phyloP scores from a whole-genome alignment of 1,140 invertebrate genomes.

The Periplaneta americana region DNA sequence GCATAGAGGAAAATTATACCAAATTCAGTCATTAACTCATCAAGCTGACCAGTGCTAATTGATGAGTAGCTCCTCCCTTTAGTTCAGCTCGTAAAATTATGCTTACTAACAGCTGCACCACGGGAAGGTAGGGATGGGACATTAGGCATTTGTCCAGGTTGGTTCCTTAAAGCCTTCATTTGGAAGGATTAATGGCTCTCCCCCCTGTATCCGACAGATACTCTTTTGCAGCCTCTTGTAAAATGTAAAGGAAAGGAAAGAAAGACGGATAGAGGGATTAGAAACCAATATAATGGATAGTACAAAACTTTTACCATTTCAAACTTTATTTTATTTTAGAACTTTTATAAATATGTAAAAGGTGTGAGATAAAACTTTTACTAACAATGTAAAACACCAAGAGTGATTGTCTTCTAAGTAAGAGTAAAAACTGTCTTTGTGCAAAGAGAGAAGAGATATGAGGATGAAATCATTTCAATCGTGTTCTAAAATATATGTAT shows the following conservation, averaged over 20 bases:
- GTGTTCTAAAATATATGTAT: background rate
- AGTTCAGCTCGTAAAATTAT: too few species aligned
- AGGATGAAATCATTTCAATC: conserved; percentile 22
- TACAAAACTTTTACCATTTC: conserved; percentile 1
- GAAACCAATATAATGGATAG: background rate
- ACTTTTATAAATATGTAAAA: conserved; percentile 25
- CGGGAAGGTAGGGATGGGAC: too few species aligned
- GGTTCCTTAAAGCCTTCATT: too few species aligned
- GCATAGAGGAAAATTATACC: too few species aligned
- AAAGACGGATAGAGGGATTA: background rate
- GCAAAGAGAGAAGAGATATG: conserved; percentile 22
- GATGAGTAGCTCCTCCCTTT: too few species aligned
- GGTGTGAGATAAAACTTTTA: conserved; percentile 17
- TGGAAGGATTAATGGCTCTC: too few species aligned
- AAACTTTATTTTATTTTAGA: conserved; percentile 12
- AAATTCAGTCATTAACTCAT: too few species aligned
- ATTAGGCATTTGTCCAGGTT: too few species aligned
- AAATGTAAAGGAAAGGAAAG: background rate
- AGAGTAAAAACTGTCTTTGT: conserved; percentile 25
- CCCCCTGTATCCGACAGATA: background rate
- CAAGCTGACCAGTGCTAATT: too few species aligned
- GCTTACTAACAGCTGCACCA: too few species aligned
- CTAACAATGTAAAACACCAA: conserved; percentile 8
- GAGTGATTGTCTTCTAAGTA: conserved; percentile 20
- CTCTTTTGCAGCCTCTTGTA: background rate